Evolutionary conservation across 2,797 vertebrate species (phyloP).

Genomic region (Pseudochromis fuscus): DNA sequence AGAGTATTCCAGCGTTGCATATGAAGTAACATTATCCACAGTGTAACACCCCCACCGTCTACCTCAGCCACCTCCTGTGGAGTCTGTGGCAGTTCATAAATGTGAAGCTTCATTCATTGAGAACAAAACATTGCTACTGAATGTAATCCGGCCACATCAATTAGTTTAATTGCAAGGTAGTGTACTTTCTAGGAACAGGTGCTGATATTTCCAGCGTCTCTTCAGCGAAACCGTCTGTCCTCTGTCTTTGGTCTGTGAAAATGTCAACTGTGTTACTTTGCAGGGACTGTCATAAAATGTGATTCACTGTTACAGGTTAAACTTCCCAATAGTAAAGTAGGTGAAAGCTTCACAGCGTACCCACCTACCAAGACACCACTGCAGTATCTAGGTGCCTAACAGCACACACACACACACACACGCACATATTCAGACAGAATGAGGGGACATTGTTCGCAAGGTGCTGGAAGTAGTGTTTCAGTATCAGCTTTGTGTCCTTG

Average conservation of each 20-base stretch:
- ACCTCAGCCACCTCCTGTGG: background rate
- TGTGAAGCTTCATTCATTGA: background rate
- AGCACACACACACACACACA: constrained; percentile 8
- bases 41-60: no score
- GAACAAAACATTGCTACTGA: background rate
- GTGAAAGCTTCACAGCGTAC: background rate
- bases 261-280: background rate
- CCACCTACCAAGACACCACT: background rate
- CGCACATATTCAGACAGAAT: background rate
- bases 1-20: no score
- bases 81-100: no score
- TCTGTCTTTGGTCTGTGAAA: background rate
- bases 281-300: background rate
- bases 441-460: constrained; percentile 18
- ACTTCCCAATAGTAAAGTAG: background rate
- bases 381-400: background rate
- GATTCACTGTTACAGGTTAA: background rate
- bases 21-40: no score
- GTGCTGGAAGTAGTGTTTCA: constrained; percentile 48
- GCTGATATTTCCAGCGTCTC: background rate
- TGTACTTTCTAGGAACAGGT: background rate
- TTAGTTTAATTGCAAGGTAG: no score
- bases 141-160: no score
- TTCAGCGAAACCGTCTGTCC: background rate
- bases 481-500: constrained; percentile 68